Evolutionary conservation across 2,888 invertebrate genomes (phyloP), one percentile per base, ranked within the genome.

Genomic region (Tetramorium bicarinatum): DNA sequence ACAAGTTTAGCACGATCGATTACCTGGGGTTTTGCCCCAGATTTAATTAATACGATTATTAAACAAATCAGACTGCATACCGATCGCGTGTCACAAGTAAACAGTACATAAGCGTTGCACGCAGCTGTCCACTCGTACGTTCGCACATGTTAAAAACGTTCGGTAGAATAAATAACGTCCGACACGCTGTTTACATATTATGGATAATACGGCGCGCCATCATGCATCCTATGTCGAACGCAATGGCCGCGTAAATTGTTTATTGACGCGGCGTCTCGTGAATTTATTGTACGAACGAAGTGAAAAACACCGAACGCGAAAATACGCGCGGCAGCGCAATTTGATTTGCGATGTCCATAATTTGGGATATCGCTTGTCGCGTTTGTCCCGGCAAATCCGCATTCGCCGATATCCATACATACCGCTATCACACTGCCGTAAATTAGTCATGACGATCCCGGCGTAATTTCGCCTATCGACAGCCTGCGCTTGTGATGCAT

Each of bases 401-500:
- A 81, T 61, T 61, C 29, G 49, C 41, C 38, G 47, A 7, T 38
- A 29, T 38, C 49, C 56, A 34, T 41, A 29, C 44, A 67, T 25
- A 38, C 41, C 49, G 49, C 71, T 34, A 47, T 56, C 52, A 25
- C 29, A 29, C 21, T 52, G n/a, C 59, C 84, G 75, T 86, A 81
- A 86, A 87, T 88, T 87, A 81, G 76, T 67, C 49, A 34, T 21
- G 49, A 80, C 56, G 29, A 59, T 34, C 77, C 69, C 15, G 34
- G 49, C 47, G 61, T 67, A 82, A 66, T 84, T 84, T 81, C 80
- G 80, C 69, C 80, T 75, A 64, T 86, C 82, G 82, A 80, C 82
- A 34, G 44, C 56, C 79, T 56, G 34, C 66, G 49, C 76, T 69
- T 56, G 49, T 64, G 81, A 87, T 79, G 74, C 49, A 79, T 83